Evolutionary conservation across 2,797 vertebrate genomes (phyloP).

Genomic region (Tinamus major): DNA sequence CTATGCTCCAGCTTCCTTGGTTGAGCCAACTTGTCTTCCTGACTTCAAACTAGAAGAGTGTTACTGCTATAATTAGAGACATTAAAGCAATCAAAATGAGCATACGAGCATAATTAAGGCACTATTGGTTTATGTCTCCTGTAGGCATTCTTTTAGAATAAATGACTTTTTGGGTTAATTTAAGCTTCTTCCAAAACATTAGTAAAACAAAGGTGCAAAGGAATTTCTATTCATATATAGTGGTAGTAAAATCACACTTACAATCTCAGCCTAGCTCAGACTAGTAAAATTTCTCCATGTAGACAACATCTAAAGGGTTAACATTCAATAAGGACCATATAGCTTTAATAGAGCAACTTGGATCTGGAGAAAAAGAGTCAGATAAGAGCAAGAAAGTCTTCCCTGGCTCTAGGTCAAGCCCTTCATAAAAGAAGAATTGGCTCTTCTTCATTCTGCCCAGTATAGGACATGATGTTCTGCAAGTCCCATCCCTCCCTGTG

Average conservation of each 20-base stretch:
- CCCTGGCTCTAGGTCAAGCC: neutral
- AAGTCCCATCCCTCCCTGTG: neutral
- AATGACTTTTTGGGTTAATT: conserved; percentile 66
- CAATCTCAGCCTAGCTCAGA: neutral
- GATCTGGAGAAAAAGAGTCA: neutral
- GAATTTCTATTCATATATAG: conserved; percentile 11
- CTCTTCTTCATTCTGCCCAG: neutral
- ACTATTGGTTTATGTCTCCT: conserved; percentile 61
- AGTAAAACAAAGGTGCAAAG: conserved; percentile 19
- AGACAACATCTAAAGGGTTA: neutral
- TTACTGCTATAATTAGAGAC: conserved; percentile 64
- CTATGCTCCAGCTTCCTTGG: conserved; percentile 28
- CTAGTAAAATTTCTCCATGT: neutral
- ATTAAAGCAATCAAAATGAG: conserved; percentile 69
- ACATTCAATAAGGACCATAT: neutral
- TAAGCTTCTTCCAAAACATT: conserved; percentile 57
- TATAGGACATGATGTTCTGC: neutral
- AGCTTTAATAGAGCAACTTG: neutral
- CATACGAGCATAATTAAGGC: conserved; percentile 64
- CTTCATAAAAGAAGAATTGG: conserved; percentile 33
- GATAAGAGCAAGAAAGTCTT: neutral
- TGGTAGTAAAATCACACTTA: neutral
- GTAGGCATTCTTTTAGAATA: conserved; percentile 62
- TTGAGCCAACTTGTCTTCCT: conserved; percentile 53
- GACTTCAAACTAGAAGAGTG: conserved; percentile 46